phyloP scores from a whole-genome alignment of 2,888 invertebrate species.

The Thumatha senex region DNA sequence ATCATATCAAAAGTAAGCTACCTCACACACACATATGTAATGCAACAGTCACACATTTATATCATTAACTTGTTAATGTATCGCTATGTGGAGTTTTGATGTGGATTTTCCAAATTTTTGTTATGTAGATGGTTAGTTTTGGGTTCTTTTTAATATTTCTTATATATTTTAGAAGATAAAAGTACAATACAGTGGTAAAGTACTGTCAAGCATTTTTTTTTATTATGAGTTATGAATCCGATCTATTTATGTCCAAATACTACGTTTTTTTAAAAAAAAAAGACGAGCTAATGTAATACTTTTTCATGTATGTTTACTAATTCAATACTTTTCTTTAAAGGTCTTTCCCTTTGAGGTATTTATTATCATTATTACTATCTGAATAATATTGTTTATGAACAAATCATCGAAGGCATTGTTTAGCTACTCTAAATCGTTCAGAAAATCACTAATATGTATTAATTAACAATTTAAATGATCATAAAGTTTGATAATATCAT shows the following conservation, averaged over 20 bases:
- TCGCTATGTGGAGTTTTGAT: conserved; percentile 65
- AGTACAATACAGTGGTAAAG: too few relatives aligned
- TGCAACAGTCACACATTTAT: conserved; percentile 51
- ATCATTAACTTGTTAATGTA: conserved; percentile 52
- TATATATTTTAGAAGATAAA: too few relatives aligned
- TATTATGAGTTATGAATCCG: too few relatives aligned
- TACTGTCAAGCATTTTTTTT: too few relatives aligned
- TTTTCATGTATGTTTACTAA: conserved; percentile 5
- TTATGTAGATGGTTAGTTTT: conserved; percentile 51
- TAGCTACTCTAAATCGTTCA: too few relatives aligned
- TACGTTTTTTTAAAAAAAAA: too few relatives aligned
- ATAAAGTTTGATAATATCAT: too few relatives aligned
- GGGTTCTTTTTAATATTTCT: conserved; percentile 55
- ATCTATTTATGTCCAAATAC: too few relatives aligned
- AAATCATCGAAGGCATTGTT: too few relatives aligned
- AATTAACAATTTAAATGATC: too few relatives aligned
- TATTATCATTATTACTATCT: conserved; percentile 3
- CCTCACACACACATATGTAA: not conserved
- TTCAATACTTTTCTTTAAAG: conserved; percentile 9
- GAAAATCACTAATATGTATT: too few relatives aligned
- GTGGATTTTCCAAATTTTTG: conserved; percentile 55
- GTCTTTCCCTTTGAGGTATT: conserved; percentile 20
- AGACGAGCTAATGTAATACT: too few relatives aligned
- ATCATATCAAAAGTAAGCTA: conserved; percentile 79
- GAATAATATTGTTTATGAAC: not conserved